Percentiles rank a stretch among this genome's conserved stretches.
Conservation (phyloP, 2,888 invertebrate species). For the Ceramica pisi region DNA sequence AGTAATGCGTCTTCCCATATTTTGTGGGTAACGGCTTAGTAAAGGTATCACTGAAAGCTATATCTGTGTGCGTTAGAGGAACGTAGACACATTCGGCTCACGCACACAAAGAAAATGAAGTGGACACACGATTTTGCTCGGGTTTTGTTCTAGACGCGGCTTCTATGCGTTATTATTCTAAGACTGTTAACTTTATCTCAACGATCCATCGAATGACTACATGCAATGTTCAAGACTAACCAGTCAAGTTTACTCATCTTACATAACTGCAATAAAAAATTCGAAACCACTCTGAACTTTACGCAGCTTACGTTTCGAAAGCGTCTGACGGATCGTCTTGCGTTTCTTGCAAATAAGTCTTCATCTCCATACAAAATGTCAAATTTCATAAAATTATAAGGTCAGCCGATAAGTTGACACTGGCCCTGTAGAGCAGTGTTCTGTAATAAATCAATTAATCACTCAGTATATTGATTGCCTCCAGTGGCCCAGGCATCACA, state of each 20-base stretch:
- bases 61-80: too few species aligned
- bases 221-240: slow-evolving; percentile 47
- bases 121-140: too few species aligned
- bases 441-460: slow-evolving; percentile 80
- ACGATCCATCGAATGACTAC: slow-evolving; percentile 57
- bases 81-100: too few species aligned
- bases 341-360: slow-evolving; percentile 62
- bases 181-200: slow-evolving; percentile 50
- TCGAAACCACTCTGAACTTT: slow-evolving; percentile 65
- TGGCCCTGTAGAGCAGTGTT: slow-evolving; percentile 77
- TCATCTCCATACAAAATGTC: slow-evolving; percentile 69
- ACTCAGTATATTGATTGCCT: slow-evolving; percentile 79
- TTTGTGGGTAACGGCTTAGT: too few species aligned
- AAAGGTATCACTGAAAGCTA: too few species aligned
- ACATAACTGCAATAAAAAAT: slow-evolving; percentile 67
- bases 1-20: too few species aligned
- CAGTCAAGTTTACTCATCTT: slow-evolving; percentile 69
- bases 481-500: slow-evolving; percentile 80
- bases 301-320: slow-evolving; percentile 69
- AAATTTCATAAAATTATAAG: slow-evolving; percentile 73
- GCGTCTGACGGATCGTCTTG: slow-evolving; percentile 61
- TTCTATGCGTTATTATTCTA: too few species aligned
- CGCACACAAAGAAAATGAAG: too few species aligned
- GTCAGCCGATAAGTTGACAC: slow-evolving; percentile 74
- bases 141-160: too few species aligned